phyloP scores from a whole-genome alignment of 2,888 invertebrate species.

The Lordiphosa andalusiaca region DNA sequence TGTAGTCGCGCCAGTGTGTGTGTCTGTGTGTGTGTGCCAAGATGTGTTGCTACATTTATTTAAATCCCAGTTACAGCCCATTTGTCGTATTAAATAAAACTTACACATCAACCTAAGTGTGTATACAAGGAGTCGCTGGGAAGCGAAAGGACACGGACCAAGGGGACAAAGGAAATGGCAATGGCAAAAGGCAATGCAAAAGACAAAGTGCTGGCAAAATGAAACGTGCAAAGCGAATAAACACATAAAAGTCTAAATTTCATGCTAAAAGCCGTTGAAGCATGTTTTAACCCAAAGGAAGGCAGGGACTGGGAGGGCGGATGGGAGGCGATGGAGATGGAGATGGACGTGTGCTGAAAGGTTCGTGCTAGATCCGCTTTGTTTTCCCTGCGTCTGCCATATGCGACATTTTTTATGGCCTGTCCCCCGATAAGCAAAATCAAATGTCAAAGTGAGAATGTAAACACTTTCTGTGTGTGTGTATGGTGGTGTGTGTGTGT shows the following conservation, averaged over 20 bases:
- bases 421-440: slow-evolving; percentile 64
- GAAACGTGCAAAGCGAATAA: slow-evolving; percentile 69
- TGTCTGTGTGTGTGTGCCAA: slow-evolving; percentile 20
- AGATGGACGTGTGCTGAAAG: slow-evolving; percentile 31
- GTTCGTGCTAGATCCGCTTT: slow-evolving; percentile 33
- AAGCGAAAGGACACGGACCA: neutral
- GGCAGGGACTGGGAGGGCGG: neutral
- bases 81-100: slow-evolving; percentile 72
- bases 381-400: slow-evolving; percentile 27
- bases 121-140: slow-evolving; percentile 5
- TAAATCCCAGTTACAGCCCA: slow-evolving; percentile 66
- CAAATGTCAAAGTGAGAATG: slow-evolving; percentile 68
- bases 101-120: slow-evolving; percentile 27
- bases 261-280: slow-evolving; percentile 66
- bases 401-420: slow-evolving; percentile 61
- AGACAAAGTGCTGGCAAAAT: slow-evolving; percentile 53
- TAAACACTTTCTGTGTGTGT: slow-evolving; percentile 57
- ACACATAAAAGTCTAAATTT: slow-evolving; percentile 72
- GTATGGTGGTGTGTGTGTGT: slow-evolving; percentile 1
- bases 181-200: slow-evolving; percentile 27
- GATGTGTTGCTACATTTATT: slow-evolving; percentile 57
- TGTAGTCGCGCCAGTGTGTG: slow-evolving; percentile 16
- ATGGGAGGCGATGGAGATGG: neutral
- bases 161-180: slow-evolving; percentile 2
- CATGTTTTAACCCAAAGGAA: slow-evolving; percentile 38